Base-by-base conservation (phyloP, 2,113 vertebrate species). In the Crotalus viridis region DNA sequence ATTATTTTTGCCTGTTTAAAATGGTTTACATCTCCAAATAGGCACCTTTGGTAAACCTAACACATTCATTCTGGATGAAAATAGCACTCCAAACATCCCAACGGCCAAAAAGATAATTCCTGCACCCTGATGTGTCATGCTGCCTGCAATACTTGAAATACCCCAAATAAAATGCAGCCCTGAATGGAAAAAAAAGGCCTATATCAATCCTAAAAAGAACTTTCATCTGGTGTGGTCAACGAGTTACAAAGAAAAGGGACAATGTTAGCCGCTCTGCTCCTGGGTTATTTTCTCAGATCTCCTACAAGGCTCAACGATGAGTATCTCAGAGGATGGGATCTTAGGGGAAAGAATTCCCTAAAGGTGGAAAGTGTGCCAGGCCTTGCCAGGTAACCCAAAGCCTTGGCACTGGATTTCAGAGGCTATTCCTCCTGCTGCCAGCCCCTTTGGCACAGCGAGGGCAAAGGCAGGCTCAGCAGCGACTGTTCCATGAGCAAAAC, bases 381-480 rank as follows among this genome's bases (percentile, higher is more conserved):
- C 15, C 69, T 19, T 39, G 33, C 17, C 10, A 39, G 69, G 33
- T 19, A 81, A 81, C 33, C 33, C 69, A 39, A 39, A 19, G 69
- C 17, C 15, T 39, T 81, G 69, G 33, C 17, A 39, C 17, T 33
- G 39, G 19, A 81, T 39, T 19, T 6, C 33, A 81, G 33, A 19
- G 33, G 8, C 17, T 39, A 17, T 39, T 39, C 33, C 33, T 39
- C 39, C 69, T 39, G 33, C 33, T 39, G 17, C 69, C 17, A 81
- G 2, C n/a, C n/a, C n/a, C n/a, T 39, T 39, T 81, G 69, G n/a
- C 69, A 39, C n/a, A 81, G n/a, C 15, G 6, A 19, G 33, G 64
- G 56, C 48, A 91, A 51, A 92, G 90, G 91, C 74, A 93, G 85
- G 43, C 86, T 91, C 96, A 94, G 95, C 93, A 95, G 93, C 46